Base-by-base conservation (phyloP, 2,113 vertebrate species). In the Lagopus leucura region DNA sequence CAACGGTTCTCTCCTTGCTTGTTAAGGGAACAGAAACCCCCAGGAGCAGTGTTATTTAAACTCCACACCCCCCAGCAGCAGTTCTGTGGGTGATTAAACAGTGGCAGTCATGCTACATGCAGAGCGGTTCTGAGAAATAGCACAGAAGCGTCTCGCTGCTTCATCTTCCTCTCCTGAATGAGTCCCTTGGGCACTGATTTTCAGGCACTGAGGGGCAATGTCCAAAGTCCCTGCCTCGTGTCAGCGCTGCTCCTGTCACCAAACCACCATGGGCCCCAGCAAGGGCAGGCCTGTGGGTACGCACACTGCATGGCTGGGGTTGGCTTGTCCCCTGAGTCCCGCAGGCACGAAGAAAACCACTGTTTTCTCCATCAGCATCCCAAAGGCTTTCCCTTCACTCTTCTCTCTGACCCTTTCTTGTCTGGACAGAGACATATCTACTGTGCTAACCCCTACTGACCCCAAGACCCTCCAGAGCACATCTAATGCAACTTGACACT, bases 221-320 rank as follows among this genome's bases (percentile, higher is more conserved):
- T 78, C 28, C 27, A 80, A 76, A 90, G 18, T 7, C 32, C 36
- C 16, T 7, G 5, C 38, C 54, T 58, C n/a, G 21, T 13, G 13
- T 54, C 28, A 38, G 18, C 6, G 13, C 0, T 8, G 20, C 21
- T 69, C 20, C 58, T 11, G 10, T 2, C 5, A 42, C 38, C 50
- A 6, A 2, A 10, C 7, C 2, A 2, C 11, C 2, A 2, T 1
- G 7, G 36, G 27, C 30, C 43, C 0, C 48, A 80, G 9, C 6
- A 2, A 72, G 40, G 25, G 16, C 14, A 84, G 5, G 8, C 10
- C 32, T 7, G 43, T 1, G 18, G 43, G 58, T 15, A 72, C 0
- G 1, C 4, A 69, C 4, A 5, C 8, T 1, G 0, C 1, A 3
- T 17, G 25, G 24, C 57, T 21, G 63, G 40, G 30, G 11, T 19